phyloP scores from a whole-genome alignment of 2,113 vertebrate genomes.

The Pogonocichla stellata region DNA sequence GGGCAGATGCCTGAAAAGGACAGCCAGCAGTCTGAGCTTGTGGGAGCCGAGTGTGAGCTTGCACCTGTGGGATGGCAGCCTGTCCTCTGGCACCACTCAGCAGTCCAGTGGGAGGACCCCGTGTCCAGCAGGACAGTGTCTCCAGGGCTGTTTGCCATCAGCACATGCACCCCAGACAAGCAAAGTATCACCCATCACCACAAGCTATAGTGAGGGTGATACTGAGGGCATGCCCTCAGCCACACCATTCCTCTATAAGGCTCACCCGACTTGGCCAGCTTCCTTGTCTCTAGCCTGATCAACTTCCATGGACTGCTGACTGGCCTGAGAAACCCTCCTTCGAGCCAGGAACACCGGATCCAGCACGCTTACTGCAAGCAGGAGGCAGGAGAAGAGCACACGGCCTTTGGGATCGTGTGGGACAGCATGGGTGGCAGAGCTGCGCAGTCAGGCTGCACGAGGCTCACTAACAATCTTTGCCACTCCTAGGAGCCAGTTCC shows the following conservation, averaged over 20 bases:
- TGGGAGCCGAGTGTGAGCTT: background rate
- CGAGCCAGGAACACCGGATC: background rate
- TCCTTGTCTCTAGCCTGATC: background rate
- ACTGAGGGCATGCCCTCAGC: background rate
- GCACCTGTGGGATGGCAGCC: accelerated
- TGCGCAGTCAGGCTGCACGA: accelerated
- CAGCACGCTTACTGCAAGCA: background rate
- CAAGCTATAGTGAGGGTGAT: too few species aligned
- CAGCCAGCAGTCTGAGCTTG: background rate
- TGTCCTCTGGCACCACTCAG: background rate
- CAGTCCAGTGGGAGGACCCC: background rate
- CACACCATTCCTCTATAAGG: too few species aligned
- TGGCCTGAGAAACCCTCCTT: background rate
- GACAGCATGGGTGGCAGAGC: background rate
- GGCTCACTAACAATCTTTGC: background rate
- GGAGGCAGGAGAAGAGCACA: background rate
- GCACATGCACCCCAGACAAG: background rate
- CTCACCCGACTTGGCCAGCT: background rate
- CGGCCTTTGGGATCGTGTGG: background rate
- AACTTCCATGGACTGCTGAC: accelerated
- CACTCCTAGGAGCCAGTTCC: background rate
- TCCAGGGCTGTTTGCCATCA: background rate
- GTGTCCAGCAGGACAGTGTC: background rate
- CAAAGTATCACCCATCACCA: background rate
- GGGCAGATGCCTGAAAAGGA: background rate